Evolutionary conservation across 2,888 invertebrate species (phyloP).

Genomic region (Urechis unicinctus): DNA sequence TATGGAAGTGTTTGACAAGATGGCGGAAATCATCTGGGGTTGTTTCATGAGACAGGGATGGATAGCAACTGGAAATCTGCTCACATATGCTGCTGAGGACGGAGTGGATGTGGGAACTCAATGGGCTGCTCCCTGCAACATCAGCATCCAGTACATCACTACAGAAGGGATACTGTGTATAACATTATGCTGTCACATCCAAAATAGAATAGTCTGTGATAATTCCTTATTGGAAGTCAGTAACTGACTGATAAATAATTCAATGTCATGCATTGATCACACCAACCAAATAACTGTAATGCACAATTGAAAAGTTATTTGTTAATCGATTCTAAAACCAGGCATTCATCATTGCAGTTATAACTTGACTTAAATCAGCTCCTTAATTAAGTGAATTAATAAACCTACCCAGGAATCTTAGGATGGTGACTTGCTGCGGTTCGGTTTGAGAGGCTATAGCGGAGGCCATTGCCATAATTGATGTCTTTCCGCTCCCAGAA

Average conservation of each 20-base stretch:
- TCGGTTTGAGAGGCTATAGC: slow-evolving; percentile 12
- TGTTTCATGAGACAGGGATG: neutral
- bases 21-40: neutral
- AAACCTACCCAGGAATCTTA: slow-evolving; percentile 27
- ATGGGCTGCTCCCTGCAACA: neutral
- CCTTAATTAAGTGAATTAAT: slow-evolving; percentile 3
- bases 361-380: no score
- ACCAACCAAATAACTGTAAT: no score
- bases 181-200: no score
- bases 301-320: no score
- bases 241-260: no score
- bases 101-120: slow-evolving; percentile 1
- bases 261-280: no score
- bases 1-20: neutral
- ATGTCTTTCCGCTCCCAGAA: slow-evolving; percentile 21
- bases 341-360: no score
- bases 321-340: no score
- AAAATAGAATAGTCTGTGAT: no score
- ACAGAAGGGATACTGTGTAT: no score
- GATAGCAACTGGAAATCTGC: neutral
- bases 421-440: slow-evolving; percentile 12
- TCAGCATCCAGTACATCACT: no score
- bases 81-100: neutral
- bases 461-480: slow-evolving; percentile 13
- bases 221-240: no score